Evolutionary conservation across 2,797 vertebrate genomes (phyloP).

Genomic region (Danio jaintianensis): DNA sequence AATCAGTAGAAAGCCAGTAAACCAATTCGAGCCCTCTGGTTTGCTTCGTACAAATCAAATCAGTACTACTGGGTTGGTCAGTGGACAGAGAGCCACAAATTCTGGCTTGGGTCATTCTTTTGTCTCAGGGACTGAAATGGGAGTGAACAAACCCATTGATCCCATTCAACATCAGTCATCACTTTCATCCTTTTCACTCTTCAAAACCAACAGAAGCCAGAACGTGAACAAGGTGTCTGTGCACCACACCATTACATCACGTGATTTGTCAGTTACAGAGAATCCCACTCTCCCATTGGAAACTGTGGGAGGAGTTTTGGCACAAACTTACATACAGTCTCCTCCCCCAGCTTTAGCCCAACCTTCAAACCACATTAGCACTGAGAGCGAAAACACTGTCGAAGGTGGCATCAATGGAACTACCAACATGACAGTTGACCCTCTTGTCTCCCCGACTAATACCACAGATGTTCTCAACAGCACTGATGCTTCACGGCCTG

Average conservation of each 20-base stretch:
- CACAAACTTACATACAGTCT: constrained; percentile 59
- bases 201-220: constrained; percentile 65
- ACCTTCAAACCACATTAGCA: constrained; percentile 34
- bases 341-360: constrained; percentile 63
- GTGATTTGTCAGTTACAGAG: constrained; percentile 71
- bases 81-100: constrained; percentile 58
- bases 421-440: constrained; percentile 6
- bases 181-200: constrained; percentile 32
- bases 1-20: constrained; percentile 36
- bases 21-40: background rate
- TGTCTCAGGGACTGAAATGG: constrained; percentile 63
- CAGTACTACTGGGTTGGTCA: constrained; percentile 18
- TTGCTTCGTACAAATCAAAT: constrained; percentile 25
- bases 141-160: constrained; percentile 75
- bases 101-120: constrained; percentile 55
- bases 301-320: constrained; percentile 7
- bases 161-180: constrained; percentile 66
- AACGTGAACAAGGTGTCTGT: constrained; percentile 44
- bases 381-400: constrained; percentile 16
- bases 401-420: constrained; percentile 8
- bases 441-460: constrained; percentile 38
- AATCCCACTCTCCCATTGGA: constrained; percentile 57
- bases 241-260: constrained; percentile 74
- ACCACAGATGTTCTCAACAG: constrained; percentile 58
- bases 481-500: background rate